Evolutionary conservation across 2,888 invertebrate genomes (phyloP).

Genomic region (Latrodectus elegans): DNA sequence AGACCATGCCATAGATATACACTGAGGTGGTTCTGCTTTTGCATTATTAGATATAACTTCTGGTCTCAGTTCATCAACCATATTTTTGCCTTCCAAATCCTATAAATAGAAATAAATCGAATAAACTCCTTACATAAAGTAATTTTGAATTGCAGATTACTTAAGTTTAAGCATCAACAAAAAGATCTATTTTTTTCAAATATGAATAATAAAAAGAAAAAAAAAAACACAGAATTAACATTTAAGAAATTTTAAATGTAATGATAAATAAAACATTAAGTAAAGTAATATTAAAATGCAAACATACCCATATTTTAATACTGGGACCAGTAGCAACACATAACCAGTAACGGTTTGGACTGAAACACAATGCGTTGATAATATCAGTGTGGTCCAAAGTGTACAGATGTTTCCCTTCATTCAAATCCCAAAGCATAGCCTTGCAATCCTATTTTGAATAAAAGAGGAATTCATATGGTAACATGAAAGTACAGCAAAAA

Average conservation of each 20-base stretch:
- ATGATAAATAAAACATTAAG: background rate
- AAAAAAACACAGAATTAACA: too few species aligned
- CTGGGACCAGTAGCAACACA: conserved; percentile 98
- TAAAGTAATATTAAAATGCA: background rate
- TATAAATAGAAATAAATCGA: conserved; percentile 74
- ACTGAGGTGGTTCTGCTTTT: conserved; percentile 95
- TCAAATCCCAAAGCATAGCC: conserved; percentile 99
- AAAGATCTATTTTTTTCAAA: background rate
- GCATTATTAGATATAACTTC: conserved; percentile 85
- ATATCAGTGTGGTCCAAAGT: conserved; percentile 98
- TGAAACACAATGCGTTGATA: conserved; percentile 98
- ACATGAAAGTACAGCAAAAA: too few species aligned
- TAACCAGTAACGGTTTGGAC: conserved; percentile 99
- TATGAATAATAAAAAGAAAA: background rate
- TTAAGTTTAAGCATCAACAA: too few species aligned
- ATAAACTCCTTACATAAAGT: background rate
- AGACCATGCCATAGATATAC: conserved; percentile 98
- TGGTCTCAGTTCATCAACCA: conserved; percentile 98
- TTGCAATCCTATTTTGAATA: conserved; percentile 86
- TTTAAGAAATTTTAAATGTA: too few species aligned
- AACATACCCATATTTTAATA: conserved; percentile 95
- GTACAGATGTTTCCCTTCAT: conserved; percentile 99
- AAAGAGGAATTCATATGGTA: background rate
- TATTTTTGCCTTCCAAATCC: conserved; percentile 99
- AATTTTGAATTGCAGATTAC: background rate